phyloP scores from a whole-genome alignment of 1,140 invertebrate genomes.

The Zeugodacus cucurbitae region DNA sequence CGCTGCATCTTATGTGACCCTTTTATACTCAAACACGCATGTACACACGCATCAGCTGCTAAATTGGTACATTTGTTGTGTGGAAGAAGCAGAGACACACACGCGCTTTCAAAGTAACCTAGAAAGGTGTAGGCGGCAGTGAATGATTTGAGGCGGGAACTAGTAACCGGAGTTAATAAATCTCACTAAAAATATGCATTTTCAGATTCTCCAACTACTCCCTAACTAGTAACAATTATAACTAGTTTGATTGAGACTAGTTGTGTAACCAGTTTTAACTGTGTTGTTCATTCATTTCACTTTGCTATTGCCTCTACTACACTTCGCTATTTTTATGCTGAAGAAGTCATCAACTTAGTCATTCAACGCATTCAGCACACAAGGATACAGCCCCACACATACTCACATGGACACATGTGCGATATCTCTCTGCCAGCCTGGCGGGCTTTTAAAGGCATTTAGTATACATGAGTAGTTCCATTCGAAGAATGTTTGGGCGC shows the following conservation, averaged over 20 bases:
- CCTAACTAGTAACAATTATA: neutral
- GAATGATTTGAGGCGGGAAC: neutral
- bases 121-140: neutral
- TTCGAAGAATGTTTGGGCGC: neutral
- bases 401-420: neutral
- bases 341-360: slow-evolving; percentile 11
- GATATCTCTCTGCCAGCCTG: neutral
- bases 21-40: neutral
- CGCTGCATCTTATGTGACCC: neutral
- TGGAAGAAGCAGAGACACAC: neutral
- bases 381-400: neutral
- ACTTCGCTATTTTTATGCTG: neutral
- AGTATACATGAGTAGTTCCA: slow-evolving; percentile 22
- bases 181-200: no score
- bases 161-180: neutral
- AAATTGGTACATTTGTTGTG: neutral
- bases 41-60: neutral
- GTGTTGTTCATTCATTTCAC: no score
- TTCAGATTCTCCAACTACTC: no score
- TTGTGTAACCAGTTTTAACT: neutral
- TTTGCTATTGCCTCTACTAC: neutral
- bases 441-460: slow-evolving; percentile 5
- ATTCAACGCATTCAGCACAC: neutral
- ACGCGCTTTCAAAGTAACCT: neutral
- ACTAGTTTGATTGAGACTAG: neutral